Evolutionary conservation across 2,113 vertebrate genomes (phyloP).

Genomic region (Microtus oregoni): DNA sequence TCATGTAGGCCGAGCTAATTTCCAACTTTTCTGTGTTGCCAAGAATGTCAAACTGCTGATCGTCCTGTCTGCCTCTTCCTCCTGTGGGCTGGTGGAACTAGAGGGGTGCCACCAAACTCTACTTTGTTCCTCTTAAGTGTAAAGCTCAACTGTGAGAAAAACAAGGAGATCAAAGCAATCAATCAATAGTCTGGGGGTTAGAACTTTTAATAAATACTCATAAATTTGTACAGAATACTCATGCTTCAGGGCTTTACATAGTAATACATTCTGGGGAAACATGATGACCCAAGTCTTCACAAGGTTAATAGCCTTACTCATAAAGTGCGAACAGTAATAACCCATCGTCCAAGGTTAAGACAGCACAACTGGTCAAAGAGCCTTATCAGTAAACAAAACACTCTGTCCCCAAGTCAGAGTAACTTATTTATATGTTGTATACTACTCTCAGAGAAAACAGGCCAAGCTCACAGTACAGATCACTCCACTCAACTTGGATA

Average conservation of each 20-base stretch:
- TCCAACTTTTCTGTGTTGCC: not conserved
- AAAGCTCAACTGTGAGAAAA: constrained; percentile 50
- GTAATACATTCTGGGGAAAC: constrained; percentile 47
- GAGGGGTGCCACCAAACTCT: not conserved
- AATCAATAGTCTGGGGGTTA: constrained; percentile 37
- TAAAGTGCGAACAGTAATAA: constrained; percentile 55
- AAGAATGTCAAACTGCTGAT: not conserved
- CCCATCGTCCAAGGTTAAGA: constrained; percentile 54
- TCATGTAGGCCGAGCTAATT: not conserved
- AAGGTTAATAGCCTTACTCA: constrained; percentile 55
- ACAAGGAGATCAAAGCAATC: constrained; percentile 60
- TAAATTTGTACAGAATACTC: constrained; percentile 67
- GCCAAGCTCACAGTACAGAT: not conserved
- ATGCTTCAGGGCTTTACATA: constrained; percentile 14
- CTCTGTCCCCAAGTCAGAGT: constrained; percentile 51
- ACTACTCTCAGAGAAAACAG: constrained; percentile 43
- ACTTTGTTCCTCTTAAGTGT: constrained; percentile 45
- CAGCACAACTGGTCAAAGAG: constrained; percentile 52
- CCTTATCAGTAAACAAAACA: constrained; percentile 56
- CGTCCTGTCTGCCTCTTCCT: not conserved
- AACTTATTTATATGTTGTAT: not conserved
- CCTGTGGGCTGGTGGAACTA: not conserved
- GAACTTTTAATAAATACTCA: constrained; percentile 66
- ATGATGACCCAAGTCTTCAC: constrained; percentile 62
- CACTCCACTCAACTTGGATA: constrained; percentile 48